Evolutionary conservation across 2,888 invertebrate genomes (phyloP), one percentile per base, ranked within the genome.

Genomic region (Nomada flava): DNA sequence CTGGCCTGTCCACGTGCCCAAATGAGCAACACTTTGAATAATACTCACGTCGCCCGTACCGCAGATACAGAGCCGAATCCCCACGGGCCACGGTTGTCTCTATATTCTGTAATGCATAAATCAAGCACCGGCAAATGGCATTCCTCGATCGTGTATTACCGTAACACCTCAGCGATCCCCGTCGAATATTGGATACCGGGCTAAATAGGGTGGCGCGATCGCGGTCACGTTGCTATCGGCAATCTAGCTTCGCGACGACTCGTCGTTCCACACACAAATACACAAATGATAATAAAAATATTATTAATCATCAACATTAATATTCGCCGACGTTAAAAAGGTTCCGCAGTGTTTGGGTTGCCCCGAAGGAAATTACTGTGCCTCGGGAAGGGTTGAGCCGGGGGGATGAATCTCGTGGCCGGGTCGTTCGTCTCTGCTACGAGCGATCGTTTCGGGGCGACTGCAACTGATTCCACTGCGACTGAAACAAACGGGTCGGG

Each of bases 1-100:
- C 82, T 88, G 85, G 77, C 64, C 64, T 82, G 78, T 86, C 79
- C 89, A 88, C 84, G 88, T 91, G 89, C 84, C 88, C 90, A 90
- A 92, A 91, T 91, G 92, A 91, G 89, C 91, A 91, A 91, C 92
- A 91, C 90, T 91, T 90, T 86, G 91, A 91, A 91, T 91, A 92
- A 91, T 89, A 89, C 89, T 89, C 86, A 87, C 84, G 71, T 81
- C 76, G 75, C 76, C 42, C 78, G 59, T 23, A 36, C 50, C 50
- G 55, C 20, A 57, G 10, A 20, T 52, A 23, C 3, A 55, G 52
- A 47, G 68, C 70, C 67, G 55, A 79, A 57, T 83, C 85, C 88
- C 88, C 79, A 55, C 82, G 84, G 84, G 86, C 64, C 72, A 20
- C 26, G 10, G 20, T 82, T 82, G 82, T 82, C 83, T 80, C 82